Percentiles rank a stretch among this genome's conserved stretches.
phyloP scores from a whole-genome alignment of 2,113 vertebrate species.

The Xyliphius kryptos region DNA sequence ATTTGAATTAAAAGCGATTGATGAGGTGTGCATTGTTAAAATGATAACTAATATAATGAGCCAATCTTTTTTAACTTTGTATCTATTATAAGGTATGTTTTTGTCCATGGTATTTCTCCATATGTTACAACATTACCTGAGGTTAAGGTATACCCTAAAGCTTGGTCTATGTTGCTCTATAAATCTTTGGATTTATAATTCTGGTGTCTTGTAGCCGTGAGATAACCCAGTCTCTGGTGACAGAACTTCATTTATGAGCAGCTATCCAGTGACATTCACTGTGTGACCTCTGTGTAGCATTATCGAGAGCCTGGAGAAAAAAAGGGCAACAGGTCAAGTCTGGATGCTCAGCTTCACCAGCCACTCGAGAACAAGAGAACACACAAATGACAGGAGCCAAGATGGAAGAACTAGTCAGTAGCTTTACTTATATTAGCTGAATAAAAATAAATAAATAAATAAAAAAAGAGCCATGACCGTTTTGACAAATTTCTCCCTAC shows the following conservation, averaged over 20 bases:
- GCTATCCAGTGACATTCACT: neutral
- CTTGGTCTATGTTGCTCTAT: too few relatives aligned
- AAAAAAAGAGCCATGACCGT: conserved; percentile 23
- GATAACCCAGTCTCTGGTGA: neutral
- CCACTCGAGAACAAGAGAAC: conserved; percentile 17
- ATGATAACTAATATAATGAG: too few relatives aligned
- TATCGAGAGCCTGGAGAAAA: conserved; percentile 1
- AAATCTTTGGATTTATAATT: neutral
- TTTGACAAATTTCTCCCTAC: conserved; percentile 36
- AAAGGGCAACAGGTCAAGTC: conserved; percentile 7
- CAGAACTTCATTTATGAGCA: conserved; percentile 1
- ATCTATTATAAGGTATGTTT: too few relatives aligned
- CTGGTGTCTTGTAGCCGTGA: neutral
- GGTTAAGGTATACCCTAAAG: too few relatives aligned
- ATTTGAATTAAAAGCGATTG: too few relatives aligned
- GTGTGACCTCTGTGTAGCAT: neutral
- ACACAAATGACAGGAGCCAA: conserved; percentile 1
- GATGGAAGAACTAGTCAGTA: conserved; percentile 17
- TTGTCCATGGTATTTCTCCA: too few relatives aligned
- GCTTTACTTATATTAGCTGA: too few relatives aligned
- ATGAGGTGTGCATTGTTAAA: too few relatives aligned
- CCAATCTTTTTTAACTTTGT: too few relatives aligned
- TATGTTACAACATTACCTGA: too few relatives aligned
- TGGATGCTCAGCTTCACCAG: conserved; percentile 11
- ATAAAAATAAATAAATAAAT: neutral